Evolutionary conservation across 2,797 vertebrate genomes (phyloP), one percentile per base, ranked within the genome.

Genomic region (Microtus obscurus): DNA sequence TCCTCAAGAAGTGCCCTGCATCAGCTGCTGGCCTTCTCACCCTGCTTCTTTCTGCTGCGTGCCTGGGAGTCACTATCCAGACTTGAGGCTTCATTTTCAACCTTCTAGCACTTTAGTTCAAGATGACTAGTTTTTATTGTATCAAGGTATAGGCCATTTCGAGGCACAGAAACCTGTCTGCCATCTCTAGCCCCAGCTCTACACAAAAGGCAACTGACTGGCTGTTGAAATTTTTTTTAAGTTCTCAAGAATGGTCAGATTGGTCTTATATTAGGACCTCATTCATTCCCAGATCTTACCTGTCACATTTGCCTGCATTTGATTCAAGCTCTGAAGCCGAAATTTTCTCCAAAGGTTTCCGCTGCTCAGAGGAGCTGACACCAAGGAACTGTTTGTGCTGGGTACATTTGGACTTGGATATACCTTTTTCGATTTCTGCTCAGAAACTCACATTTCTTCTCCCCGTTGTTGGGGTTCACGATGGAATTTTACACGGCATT

Each of bases 311-410:
- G 31, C 29, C 71, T 65, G 82, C 51, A 27, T 87, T 51, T 1
- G 29, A 25, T 61, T 71, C 71, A 74, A 4, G 14, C 59, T 37
- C 87, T 34, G 5, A 86, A 25, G 40, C 73, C 1, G 4, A 0
- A 43, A 69, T 40, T 71, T 31, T 23, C 45, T 27, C 63, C 29
- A 45, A 16, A 40, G 43, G n/a, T 76, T 34, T 61, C 48, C 37
- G 1, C 51, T 63, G 13, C 4, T 17, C n/a, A 45, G 14, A 40
- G 80, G 27, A 59, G n/a, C 69, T 79, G 34, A 21, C n/a, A 56
- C 17, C 40, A 37, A 56, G 53, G 56, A n/a, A 43, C 16, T 0
- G 0, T 48, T 61, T 73, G 5, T 25, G 31, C 19, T 51, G 21
- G 10, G 10, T 45, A 43, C 65, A 69, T 13, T 61, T 87, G 29